Base-by-base conservation (phyloP, 2,888 invertebrate species). In the Drosophila prostipennis region DNA sequence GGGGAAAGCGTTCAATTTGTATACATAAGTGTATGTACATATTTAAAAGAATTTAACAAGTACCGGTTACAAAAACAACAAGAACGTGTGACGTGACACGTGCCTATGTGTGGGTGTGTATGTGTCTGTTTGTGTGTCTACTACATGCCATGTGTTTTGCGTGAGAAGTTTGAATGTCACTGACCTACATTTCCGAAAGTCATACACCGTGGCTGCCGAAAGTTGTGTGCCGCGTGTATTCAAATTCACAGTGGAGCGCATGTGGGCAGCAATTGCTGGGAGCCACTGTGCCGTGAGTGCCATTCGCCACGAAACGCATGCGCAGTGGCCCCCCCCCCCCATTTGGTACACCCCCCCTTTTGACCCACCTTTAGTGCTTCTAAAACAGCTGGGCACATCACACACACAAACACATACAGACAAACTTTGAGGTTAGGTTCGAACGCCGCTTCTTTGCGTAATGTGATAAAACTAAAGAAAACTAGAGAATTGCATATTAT, bases 151-250 rank as follows among this genome's bases (percentile, higher is more conserved):
- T 67, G 72, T 49, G 51, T 45, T 55, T 26, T 26, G 61, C 11
- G 54, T 11, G 40, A 60, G 40, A 57, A 56, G 56, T 72, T 75
- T 81, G 77, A 79, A 79, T 87, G 82, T 82, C 82, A 82, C 87
- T 87, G 85, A 82, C 82, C 87, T 87, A 87, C 77, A 82, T 79
- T 74, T 78, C 80, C 83, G 80, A 84, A 82, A 80, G 79, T 87
- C 81, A 79, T 74, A 78, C 71, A 55, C 55, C 8, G 54, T 49
- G 51, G 36, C n/a, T 46, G 34, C 29, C 42, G 40, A 14, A 26
- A 57, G 53, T 67, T 43, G 16, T 57, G 34, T 37, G 14, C 48
- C 54, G 45, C 46, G 49, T 59, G 53, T 10, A 8, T 6, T 34
- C 13, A 7, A 16, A 3, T 16, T 10, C 8, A 10, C 10, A 11